These are phyloP conservation scores for Limnephilus lunatus DNA, from an alignment of 2,888 invertebrate genomes.

Conservation along the genomic window DNA sequence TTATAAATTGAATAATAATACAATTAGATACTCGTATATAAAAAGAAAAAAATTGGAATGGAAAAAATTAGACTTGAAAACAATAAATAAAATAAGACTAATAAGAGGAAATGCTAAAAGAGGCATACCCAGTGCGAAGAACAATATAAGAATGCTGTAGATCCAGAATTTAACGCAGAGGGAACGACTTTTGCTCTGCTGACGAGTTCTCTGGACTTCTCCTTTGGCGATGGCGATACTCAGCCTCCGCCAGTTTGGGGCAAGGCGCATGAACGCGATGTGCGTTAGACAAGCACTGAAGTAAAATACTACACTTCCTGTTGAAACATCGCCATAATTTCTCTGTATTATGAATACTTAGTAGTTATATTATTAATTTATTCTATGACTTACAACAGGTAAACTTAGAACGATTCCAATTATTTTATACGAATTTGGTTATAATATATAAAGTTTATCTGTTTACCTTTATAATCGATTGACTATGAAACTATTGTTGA, in stretches of 20 bases:
- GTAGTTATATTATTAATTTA: background rate
- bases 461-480: too few species aligned
- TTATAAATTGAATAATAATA: too few species aligned
- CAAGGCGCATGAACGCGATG: slow-evolving; percentile 75
- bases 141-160: slow-evolving; percentile 55
- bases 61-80: background rate
- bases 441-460: too few species aligned
- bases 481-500: too few species aligned
- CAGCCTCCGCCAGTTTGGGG: slow-evolving; percentile 73
- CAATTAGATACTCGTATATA: too few species aligned
- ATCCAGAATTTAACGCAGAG: slow-evolving; percentile 45
- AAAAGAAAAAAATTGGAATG: background rate
- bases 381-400: too few species aligned
- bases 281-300: slow-evolving; percentile 76
- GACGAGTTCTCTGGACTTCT: slow-evolving; percentile 29
- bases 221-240: slow-evolving; percentile 65
- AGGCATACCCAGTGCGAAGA: slow-evolving; percentile 42
- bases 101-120: background rate
- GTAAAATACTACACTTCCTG: slow-evolving; percentile 77
- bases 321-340: slow-evolving; percentile 55
- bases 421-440: too few species aligned
- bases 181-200: slow-evolving; percentile 37
- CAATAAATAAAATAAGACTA: background rate
- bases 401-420: too few species aligned
- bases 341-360: too few species aligned